Conservation (phyloP, 2,797 vertebrate species). For the Eupleurogrammus muticus region DNA sequence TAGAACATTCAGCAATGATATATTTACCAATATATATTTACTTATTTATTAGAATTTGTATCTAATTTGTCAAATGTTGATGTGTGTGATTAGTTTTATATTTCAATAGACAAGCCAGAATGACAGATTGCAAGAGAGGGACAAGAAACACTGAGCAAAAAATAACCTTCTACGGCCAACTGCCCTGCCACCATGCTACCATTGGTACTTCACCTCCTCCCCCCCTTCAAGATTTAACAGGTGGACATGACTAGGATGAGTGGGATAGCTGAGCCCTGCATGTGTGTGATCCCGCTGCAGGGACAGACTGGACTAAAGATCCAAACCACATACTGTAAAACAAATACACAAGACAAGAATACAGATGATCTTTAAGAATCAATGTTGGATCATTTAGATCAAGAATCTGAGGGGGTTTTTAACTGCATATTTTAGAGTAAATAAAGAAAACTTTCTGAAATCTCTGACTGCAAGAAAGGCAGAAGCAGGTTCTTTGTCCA, state of each 20-base stretch:
- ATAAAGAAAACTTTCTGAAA: too few relatives aligned
- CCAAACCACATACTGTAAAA: constrained; percentile 62
- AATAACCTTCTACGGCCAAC: constrained; percentile 79
- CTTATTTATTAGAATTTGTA: too few relatives aligned
- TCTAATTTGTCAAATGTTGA: too few relatives aligned
- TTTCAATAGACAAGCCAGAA: constrained; percentile 52
- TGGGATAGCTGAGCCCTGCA: constrained; percentile 58
- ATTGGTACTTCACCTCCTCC: constrained; percentile 55
- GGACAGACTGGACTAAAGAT: constrained; percentile 58
- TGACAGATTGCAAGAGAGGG: constrained; percentile 53
- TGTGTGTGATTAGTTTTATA: too few relatives aligned
- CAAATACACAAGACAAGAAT: constrained; percentile 4
- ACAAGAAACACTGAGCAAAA: constrained; percentile 55
- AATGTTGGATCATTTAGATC: too few relatives aligned
- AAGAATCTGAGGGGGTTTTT: too few relatives aligned
- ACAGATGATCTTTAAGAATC: too few relatives aligned
- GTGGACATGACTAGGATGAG: constrained; percentile 77
- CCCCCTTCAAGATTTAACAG: constrained; percentile 62
- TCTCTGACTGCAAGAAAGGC: too few relatives aligned
- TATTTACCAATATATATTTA: too few relatives aligned
- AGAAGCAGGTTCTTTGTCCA: too few relatives aligned
- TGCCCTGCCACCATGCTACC: constrained; percentile 16
- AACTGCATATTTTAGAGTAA: too few relatives aligned
- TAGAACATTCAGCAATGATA: too few relatives aligned
- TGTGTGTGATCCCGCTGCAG: constrained; percentile 30